A percentile compares a stretch with the other conserved stretches of the same genome.
These are phyloP conservation scores for Cyanoliseus patagonus DNA, from an alignment of 2,113 vertebrate genomes.

Conservation along the genomic window DNA sequence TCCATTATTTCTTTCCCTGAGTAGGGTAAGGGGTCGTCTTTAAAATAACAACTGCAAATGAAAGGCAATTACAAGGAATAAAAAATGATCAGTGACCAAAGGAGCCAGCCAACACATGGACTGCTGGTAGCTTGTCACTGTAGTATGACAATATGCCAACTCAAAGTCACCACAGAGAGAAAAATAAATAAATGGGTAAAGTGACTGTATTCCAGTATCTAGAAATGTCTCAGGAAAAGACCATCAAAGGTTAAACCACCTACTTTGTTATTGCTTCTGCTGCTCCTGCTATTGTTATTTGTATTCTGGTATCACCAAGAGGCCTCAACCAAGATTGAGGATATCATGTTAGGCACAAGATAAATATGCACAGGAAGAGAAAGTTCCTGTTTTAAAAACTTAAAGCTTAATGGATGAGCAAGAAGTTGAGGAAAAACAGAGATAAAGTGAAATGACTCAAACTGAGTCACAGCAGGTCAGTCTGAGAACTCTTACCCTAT, in stretches of 20 bases:
- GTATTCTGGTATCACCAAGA: slow-evolving; percentile 58
- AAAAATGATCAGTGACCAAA: slow-evolving; percentile 2
- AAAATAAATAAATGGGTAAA: slow-evolving; percentile 20
- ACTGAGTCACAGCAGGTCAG: not conserved
- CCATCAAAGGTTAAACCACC: slow-evolving; percentile 32
- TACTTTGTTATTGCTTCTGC: slow-evolving; percentile 59
- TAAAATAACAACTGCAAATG: slow-evolving; percentile 34
- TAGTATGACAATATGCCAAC: not conserved
- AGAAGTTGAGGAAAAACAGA: slow-evolving; percentile 21
- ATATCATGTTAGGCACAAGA: not conserved
- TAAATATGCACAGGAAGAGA: slow-evolving; percentile 60
- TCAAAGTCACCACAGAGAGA: not conserved
- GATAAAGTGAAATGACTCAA: slow-evolving; percentile 27
- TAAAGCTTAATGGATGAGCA: slow-evolving; percentile 26
- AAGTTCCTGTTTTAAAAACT: slow-evolving; percentile 43
- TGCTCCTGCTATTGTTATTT: slow-evolving; percentile 61
- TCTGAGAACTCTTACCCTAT: not conserved
- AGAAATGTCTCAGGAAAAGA: slow-evolving; percentile 2
- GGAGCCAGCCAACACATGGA: not conserved
- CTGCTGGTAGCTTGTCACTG: not conserved
- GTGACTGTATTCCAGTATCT: not conserved
- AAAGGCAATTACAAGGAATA: slow-evolving; percentile 22
- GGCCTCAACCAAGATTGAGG: slow-evolving; percentile 5
- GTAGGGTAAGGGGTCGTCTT: slow-evolving; percentile 26
- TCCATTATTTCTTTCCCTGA: slow-evolving; percentile 17